Percentiles rank a stretch among this genome's conserved stretches.
Evolutionary conservation across 2,113 vertebrate genomes (phyloP).

Genomic region (Myocastor coypus): DNA sequence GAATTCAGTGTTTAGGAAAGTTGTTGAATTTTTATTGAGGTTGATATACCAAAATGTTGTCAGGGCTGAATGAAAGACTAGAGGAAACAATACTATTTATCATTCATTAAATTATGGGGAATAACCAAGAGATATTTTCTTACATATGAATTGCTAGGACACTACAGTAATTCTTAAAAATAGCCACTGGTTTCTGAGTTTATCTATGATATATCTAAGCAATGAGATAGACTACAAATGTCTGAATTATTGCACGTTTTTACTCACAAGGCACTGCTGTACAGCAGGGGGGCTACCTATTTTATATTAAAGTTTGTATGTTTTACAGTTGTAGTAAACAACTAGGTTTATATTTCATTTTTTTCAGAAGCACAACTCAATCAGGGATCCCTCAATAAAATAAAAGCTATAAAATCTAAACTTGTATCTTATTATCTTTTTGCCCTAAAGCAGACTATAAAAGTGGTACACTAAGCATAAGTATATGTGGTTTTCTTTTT

Average conservation of each 20-base stretch:
- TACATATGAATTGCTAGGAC: neutral
- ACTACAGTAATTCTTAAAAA: conserved; percentile 26
- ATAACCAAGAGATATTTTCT: neutral
- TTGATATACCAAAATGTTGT: neutral
- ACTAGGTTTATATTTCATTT: neutral
- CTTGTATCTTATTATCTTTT: conserved; percentile 61
- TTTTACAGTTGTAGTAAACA: conserved; percentile 30
- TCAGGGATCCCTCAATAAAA: conserved; percentile 8
- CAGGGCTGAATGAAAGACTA: neutral
- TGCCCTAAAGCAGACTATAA: conserved; percentile 57
- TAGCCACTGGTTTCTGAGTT: neutral
- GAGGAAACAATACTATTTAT: neutral
- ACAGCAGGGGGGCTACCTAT: fast-evolving
- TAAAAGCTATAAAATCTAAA: conserved; percentile 12
- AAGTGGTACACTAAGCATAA: conserved; percentile 42
- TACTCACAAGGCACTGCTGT: neutral
- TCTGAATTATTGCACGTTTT: neutral
- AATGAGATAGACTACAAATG: neutral
- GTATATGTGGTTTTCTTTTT: too few species aligned
- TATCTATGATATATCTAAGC: neutral
- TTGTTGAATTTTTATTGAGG: neutral
- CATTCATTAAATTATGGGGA: neutral
- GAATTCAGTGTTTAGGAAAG: neutral
- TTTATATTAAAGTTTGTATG: neutral
- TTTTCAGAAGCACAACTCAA: neutral